Base-by-base conservation (phyloP, 2,113 vertebrate genomes). In the Oceanodroma tethys region DNA sequence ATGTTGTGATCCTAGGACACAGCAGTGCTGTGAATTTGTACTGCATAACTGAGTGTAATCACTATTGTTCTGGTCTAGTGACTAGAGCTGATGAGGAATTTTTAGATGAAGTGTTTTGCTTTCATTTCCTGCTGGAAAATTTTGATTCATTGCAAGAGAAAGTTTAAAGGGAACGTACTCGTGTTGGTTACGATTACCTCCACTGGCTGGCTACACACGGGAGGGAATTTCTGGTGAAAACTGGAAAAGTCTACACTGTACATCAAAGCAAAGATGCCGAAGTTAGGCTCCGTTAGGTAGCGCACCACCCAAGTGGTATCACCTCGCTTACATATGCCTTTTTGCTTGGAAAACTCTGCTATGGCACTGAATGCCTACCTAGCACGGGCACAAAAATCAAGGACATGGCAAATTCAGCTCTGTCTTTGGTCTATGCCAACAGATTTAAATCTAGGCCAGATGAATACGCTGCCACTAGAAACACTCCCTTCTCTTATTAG, bases 71-170 rank as follows among this genome's bases (percentile, higher is more conserved):
- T 80, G 82, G 29, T 79, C 87, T 23, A 66, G 81, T 16, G 72
- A 81, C 80, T 48, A 13, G 56, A 89, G 81, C 81, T 75, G 90
- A 66, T 53, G 83, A 94, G 63, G 91, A 96, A 70, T 86, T 95
- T 95, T 94, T 70, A 93, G 53, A 86, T 14, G 5, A 59, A 91
- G 81, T 72, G 79, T 85, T 94, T 88, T 88, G 62, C 67, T 88
- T 92, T 90, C 79, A 60, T 62, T 94, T 96, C 68, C 83, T 81
- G 75, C 36, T 26, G 75, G 91, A 95, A 95, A 94, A 91, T 81
- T 80, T 66, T 40, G 75, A 95, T 91, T 83, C 29, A 13, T 5
- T 26, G 42, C 67, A 60, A 58, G 19, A 76, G 62, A 22, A 93
- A 83, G 56, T 73, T 95, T 85, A 85, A 75, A 93, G 81, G 79